These are phyloP conservation scores for Hylaeus volcanicus DNA, from an alignment of 1,140 invertebrate genomes.

Conservation along the genomic window DNA sequence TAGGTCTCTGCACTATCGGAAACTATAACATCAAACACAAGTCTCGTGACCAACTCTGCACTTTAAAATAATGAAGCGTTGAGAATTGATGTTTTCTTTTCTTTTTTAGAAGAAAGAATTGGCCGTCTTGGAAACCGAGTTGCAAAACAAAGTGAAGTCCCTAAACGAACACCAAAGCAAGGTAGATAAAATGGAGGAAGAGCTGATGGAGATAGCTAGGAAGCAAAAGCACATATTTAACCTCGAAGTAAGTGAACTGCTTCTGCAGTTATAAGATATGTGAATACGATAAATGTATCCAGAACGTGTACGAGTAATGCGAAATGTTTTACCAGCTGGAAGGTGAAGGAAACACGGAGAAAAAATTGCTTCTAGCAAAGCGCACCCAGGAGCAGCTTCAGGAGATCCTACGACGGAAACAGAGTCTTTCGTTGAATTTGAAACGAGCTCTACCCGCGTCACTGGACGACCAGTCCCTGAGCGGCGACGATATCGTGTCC, in stretches of 20 bases:
- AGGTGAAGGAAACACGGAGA: slow-evolving; percentile 72
- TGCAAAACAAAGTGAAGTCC: slow-evolving; percentile 83
- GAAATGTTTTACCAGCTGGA: slow-evolving; percentile 60
- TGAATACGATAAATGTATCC: too few species aligned
- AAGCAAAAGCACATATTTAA: slow-evolving; percentile 77
- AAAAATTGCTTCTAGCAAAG: slow-evolving; percentile 78
- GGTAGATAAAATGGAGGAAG: slow-evolving; percentile 84
- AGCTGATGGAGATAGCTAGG: slow-evolving; percentile 81
- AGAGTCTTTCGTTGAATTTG: slow-evolving; percentile 76
- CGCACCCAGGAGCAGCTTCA: slow-evolving; percentile 80
- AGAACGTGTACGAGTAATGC: too few species aligned
- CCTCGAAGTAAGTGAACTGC: slow-evolving; percentile 67
- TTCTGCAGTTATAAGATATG: too few species aligned
- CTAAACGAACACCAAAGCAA: slow-evolving; percentile 83
- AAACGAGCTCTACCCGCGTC: slow-evolving; percentile 75
- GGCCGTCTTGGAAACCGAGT: slow-evolving; percentile 83
- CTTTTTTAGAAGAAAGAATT: slow-evolving; percentile 82
- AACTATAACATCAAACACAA: too few species aligned
- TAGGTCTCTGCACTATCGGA: too few species aligned
- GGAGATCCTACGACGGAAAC: slow-evolving; percentile 77
- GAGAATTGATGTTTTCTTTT: slow-evolving; percentile 45
- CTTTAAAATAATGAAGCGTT: neutral
- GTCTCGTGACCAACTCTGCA: too few species aligned
- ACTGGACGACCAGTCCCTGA: slow-evolving; percentile 60
- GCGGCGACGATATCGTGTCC: slow-evolving; percentile 69